These are phyloP conservation scores for Chrysemys picta DNA, from an alignment of 2,113 vertebrate genomes.

Conservation along the genomic window DNA sequence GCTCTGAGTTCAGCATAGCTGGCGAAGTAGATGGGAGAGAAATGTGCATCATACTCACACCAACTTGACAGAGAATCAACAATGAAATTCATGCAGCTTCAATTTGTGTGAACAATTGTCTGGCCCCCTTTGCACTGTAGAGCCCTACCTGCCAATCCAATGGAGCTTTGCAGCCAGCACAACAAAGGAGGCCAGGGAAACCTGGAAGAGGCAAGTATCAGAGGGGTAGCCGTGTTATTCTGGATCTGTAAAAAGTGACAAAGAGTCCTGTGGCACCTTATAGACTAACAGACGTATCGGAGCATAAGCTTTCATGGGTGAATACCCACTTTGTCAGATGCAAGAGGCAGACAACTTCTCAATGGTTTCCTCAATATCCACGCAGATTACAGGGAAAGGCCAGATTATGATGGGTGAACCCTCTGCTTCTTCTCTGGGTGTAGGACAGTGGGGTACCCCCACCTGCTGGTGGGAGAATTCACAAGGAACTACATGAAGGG, in stretches of 20 bases:
- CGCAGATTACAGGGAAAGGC: background rate
- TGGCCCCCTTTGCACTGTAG: accelerated
- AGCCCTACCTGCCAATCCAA: background rate
- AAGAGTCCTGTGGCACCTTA: too few species aligned
- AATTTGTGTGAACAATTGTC: background rate
- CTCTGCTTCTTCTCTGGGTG: background rate
- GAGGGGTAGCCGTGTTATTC: too few species aligned
- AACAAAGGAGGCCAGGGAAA: accelerated
- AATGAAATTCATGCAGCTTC: background rate
- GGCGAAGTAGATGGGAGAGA: background rate
- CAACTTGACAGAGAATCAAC: background rate
- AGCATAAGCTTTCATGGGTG: too few species aligned
- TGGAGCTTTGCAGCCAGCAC: background rate
- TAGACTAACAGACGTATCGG: too few species aligned
- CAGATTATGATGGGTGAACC: background rate
- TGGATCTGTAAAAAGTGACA: too few species aligned
- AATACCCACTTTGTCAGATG: too few species aligned
- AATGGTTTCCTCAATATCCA: background rate
- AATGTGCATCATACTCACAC: background rate
- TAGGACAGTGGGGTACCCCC: background rate
- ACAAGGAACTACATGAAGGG: accelerated
- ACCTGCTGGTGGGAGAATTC: background rate
- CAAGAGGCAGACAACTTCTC: background rate
- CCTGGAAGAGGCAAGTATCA: background rate
- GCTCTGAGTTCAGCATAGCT: background rate